phyloP scores from a whole-genome alignment of 2,797 vertebrate species.

The Coregonus ussuriensis region DNA sequence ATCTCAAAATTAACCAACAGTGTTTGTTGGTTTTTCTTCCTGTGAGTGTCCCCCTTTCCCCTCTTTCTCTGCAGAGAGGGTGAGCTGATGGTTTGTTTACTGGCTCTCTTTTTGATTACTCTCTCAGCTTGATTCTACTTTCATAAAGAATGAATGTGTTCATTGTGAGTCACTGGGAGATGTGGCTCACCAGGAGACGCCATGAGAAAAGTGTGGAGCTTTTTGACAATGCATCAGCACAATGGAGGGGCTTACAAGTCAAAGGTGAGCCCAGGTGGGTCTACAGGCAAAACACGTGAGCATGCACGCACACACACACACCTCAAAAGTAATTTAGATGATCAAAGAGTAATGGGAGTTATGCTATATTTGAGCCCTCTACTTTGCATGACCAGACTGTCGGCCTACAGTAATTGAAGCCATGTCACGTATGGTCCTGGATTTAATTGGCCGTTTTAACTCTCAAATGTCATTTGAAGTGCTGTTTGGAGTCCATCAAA shows the following conservation, averaged over 20 bases:
- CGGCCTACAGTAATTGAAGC: slow-evolving; percentile 49
- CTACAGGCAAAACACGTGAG: not conserved
- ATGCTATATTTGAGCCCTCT: slow-evolving; percentile 18
- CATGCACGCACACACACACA: not conserved
- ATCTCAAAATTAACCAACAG: slow-evolving; percentile 73
- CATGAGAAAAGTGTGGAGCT: slow-evolving; percentile 8
- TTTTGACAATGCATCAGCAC: not conserved
- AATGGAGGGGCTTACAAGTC: slow-evolving; percentile 8
- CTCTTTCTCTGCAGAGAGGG: not conserved
- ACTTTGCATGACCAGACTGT: slow-evolving; percentile 35
- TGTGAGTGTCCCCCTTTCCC: slow-evolving; percentile 21
- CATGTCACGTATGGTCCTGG: slow-evolving; percentile 23
- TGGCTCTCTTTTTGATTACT: slow-evolving; percentile 36
- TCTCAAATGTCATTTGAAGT: slow-evolving; percentile 61
- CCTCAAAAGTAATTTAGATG: slow-evolving; percentile 35
- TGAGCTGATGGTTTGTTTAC: slow-evolving; percentile 44
- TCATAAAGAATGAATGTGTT: slow-evolving; percentile 25
- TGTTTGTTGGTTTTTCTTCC: slow-evolving; percentile 42
- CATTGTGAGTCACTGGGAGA: slow-evolving; percentile 32
- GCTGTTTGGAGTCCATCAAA: slow-evolving; percentile 63
- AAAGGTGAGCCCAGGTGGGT: not conserved
- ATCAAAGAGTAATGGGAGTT: slow-evolving; percentile 26
- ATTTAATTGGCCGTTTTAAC: slow-evolving; percentile 57
- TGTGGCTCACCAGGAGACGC: slow-evolving; percentile 29
- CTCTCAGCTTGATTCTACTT: slow-evolving; percentile 34